Evolutionary conservation across 2,888 invertebrate species (phyloP).

Genomic region (Trissolcus japonicus): DNA sequence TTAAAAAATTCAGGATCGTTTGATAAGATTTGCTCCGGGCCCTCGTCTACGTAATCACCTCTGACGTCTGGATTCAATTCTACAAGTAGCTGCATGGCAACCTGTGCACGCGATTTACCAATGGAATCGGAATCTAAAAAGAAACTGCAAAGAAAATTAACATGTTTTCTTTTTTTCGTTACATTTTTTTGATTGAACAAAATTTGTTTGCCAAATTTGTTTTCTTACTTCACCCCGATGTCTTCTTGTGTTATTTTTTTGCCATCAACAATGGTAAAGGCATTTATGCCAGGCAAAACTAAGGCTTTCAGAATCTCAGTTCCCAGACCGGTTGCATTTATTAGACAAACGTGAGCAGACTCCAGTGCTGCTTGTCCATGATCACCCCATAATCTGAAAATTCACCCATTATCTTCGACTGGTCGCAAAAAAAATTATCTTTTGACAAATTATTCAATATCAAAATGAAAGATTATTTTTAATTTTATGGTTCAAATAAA

Average conservation of each 20-base stretch:
- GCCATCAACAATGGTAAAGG: slow-evolving; percentile 95
- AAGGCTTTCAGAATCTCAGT: slow-evolving; percentile 97
- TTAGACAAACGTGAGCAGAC: slow-evolving; percentile 91
- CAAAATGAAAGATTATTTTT: too few relatives aligned
- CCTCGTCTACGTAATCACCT: slow-evolving; percentile 95
- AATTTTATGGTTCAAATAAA: too few relatives aligned
- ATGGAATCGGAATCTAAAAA: slow-evolving; percentile 90
- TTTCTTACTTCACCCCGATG: slow-evolving; percentile 90
- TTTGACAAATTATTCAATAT: neutral
- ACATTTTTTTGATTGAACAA: neutral
- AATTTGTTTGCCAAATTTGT: neutral
- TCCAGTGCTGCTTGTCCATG: slow-evolving; percentile 95
- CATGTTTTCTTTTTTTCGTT: neutral
- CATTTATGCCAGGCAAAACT: slow-evolving; percentile 94
- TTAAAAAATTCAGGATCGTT: slow-evolving; percentile 93
- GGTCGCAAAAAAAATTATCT: neutral
- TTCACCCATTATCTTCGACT: neutral
- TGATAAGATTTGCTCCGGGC: slow-evolving; percentile 87
- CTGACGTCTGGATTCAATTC: slow-evolving; percentile 95
- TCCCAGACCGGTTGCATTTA: slow-evolving; percentile 95
- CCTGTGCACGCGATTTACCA: slow-evolving; percentile 90
- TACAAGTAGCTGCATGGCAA: slow-evolving; percentile 87
- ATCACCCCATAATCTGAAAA: slow-evolving; percentile 95
- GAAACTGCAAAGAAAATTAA: slow-evolving; percentile 80
- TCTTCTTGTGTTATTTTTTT: slow-evolving; percentile 92